phyloP scores from a whole-genome alignment of 2,797 vertebrate genomes.

The Nyctibius grandis region DNA sequence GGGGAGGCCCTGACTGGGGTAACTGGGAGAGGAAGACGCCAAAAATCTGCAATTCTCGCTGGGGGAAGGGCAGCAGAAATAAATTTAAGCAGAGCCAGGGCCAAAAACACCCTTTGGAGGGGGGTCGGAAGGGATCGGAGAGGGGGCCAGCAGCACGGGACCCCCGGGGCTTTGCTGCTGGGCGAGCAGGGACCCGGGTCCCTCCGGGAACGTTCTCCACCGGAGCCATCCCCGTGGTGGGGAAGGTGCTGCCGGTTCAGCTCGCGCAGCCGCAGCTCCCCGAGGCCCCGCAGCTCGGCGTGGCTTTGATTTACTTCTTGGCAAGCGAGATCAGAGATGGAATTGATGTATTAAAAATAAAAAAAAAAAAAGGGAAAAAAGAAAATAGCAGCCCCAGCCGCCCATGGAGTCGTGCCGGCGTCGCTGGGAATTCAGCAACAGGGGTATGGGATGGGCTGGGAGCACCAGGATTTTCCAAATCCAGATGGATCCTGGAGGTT shows the following conservation, averaged over 20 bases:
- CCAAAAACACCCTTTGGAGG: not conserved
- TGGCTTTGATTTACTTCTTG: conserved; percentile 60
- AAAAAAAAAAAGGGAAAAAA: not conserved
- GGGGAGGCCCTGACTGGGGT: conserved; percentile 32
- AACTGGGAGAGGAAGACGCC: not conserved
- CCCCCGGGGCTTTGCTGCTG: not conserved
- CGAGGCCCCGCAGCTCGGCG: not conserved
- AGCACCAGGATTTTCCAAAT: not conserved
- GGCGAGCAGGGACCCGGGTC: not conserved
- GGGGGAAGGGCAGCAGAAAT: conserved; percentile 36
- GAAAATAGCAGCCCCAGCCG: not conserved
- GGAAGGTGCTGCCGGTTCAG: not conserved
- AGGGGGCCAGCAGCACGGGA: not conserved
- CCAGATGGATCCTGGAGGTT: not conserved
- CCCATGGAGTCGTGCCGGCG: not conserved
- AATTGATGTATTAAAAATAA: not conserved
- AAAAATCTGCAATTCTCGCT: conserved; percentile 11
- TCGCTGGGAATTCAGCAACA: not conserved
- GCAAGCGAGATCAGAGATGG: conserved; percentile 29
- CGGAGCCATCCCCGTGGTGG: not conserved
- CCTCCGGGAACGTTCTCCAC: not conserved
- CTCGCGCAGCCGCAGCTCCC: not conserved
- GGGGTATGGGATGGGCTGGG: not conserved
- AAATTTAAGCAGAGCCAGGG: not conserved
- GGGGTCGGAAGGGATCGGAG: not conserved